Base-by-base conservation (phyloP, 2,888 invertebrate genomes). In the Bhutanitis thaidina region DNA sequence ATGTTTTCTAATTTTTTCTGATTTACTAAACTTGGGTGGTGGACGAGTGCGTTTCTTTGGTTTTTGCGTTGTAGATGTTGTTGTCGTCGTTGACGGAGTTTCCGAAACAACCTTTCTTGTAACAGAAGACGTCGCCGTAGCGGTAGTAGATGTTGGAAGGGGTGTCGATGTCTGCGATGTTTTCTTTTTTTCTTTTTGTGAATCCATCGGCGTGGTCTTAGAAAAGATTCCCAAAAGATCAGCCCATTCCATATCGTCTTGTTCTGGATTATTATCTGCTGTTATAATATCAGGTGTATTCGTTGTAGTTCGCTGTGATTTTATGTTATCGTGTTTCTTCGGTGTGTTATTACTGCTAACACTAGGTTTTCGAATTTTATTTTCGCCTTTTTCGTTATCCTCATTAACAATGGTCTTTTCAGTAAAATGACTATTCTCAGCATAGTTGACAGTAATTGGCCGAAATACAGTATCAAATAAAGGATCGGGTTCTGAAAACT, bases 171-270 rank as follows among this genome's bases (percentile, higher is more conserved):
- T 71, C 59, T 70, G 73, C 14, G 57, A 57, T 20, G 52, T 37
- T 47, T 55, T 67, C 29, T 49, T 32, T 43, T 61, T 71, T 12
- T 69, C 69, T 54, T 68, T 79, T 29, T 76, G 62, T 0, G 76
- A 65, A 13, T 64, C 71, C 78, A 84, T 81, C 7, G 87, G 87
- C n/a, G 85, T 84, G 7, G 87, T 88, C 69, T 79, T 84, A 25
- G 75, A 71, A 56, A 87, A 83, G 14, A 84, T 81, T 43, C 79
- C 74, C 49, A 89, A 63, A 55, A 84, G 52, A 50, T 80, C 81
- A 7, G 79, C 79, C 86, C 86, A 87, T 53, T 80, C 67, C 63
- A 80, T 67, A 1, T 67, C 54, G 7, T 27, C 74, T 39, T 77
- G 73, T 29, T 61, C 60, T 10, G 61, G 56, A 45, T 60, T 55